A percentile compares a stretch with the other conserved stretches of the same genome.
Conservation (phyloP, 2,888 invertebrate genomes). For the Syrista parreyssii region DNA sequence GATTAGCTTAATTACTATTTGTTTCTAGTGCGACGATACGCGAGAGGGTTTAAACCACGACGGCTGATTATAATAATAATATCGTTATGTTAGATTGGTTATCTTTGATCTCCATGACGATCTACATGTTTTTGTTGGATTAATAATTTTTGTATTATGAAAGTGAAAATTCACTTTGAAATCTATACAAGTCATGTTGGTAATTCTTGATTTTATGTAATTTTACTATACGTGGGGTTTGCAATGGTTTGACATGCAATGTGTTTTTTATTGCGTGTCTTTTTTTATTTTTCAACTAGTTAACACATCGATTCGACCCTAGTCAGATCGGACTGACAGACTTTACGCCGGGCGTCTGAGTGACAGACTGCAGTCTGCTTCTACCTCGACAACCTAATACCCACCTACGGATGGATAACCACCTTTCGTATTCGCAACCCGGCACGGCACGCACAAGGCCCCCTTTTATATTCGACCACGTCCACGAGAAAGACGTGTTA, state of each 20-base stretch:
- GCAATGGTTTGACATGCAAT: neutral
- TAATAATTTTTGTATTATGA: neutral
- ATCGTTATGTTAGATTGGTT: neutral
- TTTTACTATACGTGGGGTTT: neutral
- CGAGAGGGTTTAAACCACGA: conserved; percentile 7
- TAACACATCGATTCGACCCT: conserved; percentile 57
- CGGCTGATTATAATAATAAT: conserved; percentile 7
- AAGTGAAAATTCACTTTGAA: neutral
- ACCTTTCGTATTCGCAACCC: conserved; percentile 46
- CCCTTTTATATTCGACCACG: conserved; percentile 29
- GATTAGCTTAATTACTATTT: conserved; percentile 13
- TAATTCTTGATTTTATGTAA: neutral
- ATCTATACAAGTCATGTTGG: neutral
- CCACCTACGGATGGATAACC: conserved; percentile 55
- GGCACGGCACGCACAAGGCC: conserved; percentile 27
- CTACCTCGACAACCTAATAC: conserved; percentile 62
- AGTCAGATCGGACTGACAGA: conserved; percentile 55
- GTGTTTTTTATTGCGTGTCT: neutral
- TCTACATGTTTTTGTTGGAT: neutral
- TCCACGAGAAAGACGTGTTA: conserved; percentile 59
- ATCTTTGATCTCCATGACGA: neutral
- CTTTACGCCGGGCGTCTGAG: conserved; percentile 41
- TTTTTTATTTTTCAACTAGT: conserved; percentile 7
- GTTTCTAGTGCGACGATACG: conserved; percentile 16
- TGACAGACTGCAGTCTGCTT: conserved; percentile 50